Evolutionary conservation across 2,888 invertebrate species (phyloP).

Genomic region (Bellardia pandia): DNA sequence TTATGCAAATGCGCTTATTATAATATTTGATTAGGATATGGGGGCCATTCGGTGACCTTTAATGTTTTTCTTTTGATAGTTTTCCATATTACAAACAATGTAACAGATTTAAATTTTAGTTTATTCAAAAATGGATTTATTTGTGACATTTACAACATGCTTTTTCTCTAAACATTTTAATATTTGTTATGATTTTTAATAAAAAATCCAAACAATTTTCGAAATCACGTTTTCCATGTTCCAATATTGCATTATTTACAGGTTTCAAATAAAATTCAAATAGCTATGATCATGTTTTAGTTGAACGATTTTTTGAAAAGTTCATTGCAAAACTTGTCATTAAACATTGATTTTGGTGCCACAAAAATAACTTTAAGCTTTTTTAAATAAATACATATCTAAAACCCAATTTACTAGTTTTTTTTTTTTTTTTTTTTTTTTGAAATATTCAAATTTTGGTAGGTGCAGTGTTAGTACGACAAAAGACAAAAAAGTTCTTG

Average conservation of each 20-base stretch:
- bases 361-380: not conserved
- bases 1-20: not conserved
- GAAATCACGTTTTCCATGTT: slow-evolving; percentile 67
- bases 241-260: not conserved
- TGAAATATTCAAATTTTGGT: not conserved
- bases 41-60: slow-evolving; percentile 57
- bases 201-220: not conserved
- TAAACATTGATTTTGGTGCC: not conserved
- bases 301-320: slow-evolving; percentile 60
- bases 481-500: not conserved
- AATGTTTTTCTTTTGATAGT: slow-evolving; percentile 34
- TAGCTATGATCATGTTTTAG: slow-evolving; percentile 37
- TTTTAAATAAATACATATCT: not conserved
- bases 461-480: not conserved
- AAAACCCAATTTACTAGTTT: not conserved
- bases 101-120: slow-evolving; percentile 30
- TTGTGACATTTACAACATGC: not conserved
- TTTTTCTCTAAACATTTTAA: not conserved
- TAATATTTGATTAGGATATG: slow-evolving; percentile 24
- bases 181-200: not conserved
- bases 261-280: not conserved
- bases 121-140: slow-evolving; percentile 23
- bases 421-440: not conserved
- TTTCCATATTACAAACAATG: not conserved
- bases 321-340: slow-evolving; percentile 62